phyloP scores from a whole-genome alignment of 2,113 vertebrate species.

The Gulo gulo region DNA sequence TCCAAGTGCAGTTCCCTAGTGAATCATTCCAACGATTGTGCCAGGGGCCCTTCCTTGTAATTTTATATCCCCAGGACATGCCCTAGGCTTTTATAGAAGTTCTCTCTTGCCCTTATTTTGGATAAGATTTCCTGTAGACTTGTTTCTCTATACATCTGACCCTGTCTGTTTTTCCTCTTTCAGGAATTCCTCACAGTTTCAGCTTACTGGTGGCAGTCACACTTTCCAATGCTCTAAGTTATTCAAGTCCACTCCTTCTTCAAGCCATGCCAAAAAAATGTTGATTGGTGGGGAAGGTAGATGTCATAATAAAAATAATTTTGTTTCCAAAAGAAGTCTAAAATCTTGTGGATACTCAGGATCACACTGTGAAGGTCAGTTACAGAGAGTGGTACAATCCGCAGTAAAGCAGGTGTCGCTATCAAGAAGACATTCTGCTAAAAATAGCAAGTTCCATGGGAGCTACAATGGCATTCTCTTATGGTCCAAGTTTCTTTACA shows the following conservation, averaged over 20 bases:
- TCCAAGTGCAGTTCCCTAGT: not conserved
- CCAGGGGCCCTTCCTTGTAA: not conserved
- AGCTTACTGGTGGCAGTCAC: not conserved
- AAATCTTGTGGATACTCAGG: not conserved
- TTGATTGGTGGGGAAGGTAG: not conserved
- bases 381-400: not conserved
- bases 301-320: not conserved
- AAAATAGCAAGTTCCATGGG: not conserved
- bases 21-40: not conserved
- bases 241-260: not conserved
- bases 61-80: accelerated
- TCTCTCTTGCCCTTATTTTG: not conserved
- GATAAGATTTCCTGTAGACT: not conserved
- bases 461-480: not conserved
- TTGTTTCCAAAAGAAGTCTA: not conserved
- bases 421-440: not conserved
- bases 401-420: not conserved
- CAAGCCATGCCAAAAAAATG: not conserved
- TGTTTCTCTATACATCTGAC: not conserved
- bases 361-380: not conserved
- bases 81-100: not conserved
- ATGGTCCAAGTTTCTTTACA: not conserved
- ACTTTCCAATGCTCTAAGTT: not conserved
- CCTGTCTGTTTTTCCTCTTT: not conserved
- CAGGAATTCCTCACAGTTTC: not conserved